Conservation (phyloP, 2,797 vertebrate genomes). For the Dipus sagitta region DNA sequence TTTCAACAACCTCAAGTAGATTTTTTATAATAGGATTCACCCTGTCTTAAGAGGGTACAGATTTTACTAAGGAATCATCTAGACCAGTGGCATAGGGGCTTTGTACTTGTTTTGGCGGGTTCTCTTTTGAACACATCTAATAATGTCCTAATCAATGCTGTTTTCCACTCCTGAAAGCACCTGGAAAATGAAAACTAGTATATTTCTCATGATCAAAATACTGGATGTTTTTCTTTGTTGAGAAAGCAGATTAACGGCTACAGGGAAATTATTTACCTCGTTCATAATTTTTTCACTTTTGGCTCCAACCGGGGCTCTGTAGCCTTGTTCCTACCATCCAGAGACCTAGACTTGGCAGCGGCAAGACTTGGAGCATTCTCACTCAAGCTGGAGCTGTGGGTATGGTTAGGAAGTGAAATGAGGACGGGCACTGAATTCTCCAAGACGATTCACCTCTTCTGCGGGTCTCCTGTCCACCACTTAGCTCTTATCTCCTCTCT, state of each 20-base stretch:
- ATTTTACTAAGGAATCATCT: neutral
- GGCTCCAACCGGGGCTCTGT: neutral
- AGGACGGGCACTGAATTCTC: constrained; percentile 19
- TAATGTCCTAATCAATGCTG: constrained; percentile 72
- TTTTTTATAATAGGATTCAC: neutral
- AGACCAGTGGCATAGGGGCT: constrained; percentile 42
- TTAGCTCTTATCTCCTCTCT: constrained; percentile 61
- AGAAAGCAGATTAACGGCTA: constrained; percentile 72
- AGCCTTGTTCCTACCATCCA: constrained; percentile 57
- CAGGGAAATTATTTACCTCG: constrained; percentile 55
- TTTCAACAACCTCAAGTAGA: neutral
- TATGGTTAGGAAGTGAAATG: constrained; percentile 53
- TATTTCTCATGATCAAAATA: constrained; percentile 49
- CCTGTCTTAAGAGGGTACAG: neutral
- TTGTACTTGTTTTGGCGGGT: constrained; percentile 65
- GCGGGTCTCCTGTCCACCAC: constrained; percentile 60
- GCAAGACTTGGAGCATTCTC: neutral
- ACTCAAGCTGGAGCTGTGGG: constrained; percentile 3
- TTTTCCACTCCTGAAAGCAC: constrained; percentile 71
- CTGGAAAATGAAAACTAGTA: constrained; percentile 82
- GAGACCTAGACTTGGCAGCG: constrained; percentile 52
- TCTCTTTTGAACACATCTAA: constrained; percentile 64
- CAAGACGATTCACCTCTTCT: constrained; percentile 59
- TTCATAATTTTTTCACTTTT: neutral
- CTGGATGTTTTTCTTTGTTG: constrained; percentile 5